Evolutionary conservation across 2,113 vertebrate genomes (phyloP).

Genomic region (Buteo buteo): DNA sequence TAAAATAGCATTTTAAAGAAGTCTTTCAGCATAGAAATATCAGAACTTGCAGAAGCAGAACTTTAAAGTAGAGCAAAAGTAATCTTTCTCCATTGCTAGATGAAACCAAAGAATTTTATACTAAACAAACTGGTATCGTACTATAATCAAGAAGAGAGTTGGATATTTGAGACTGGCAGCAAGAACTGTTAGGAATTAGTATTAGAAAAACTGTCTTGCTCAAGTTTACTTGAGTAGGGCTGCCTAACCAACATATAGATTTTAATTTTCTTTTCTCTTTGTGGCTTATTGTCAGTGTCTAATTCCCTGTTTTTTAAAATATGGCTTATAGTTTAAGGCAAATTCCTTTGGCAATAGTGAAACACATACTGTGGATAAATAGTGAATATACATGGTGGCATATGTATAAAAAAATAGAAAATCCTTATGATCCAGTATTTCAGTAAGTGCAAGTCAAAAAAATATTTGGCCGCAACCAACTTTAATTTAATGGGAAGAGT

Average conservation of each 20-base stretch:
- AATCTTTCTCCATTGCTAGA: not conserved
- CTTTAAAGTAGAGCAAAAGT: not conserved
- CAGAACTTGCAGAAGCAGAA: not conserved
- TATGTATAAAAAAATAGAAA: not conserved
- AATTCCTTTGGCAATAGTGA: not conserved
- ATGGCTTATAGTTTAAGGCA: not conserved
- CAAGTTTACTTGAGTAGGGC: not conserved
- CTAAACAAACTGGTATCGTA: not conserved
- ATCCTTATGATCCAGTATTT: not conserved
- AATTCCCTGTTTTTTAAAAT: not conserved
- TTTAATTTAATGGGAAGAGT: not conserved
- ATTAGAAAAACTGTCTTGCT: not conserved
- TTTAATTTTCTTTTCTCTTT: not conserved
- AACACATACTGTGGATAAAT: not conserved
- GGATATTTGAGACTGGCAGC: not conserved
- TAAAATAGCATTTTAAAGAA: not conserved
- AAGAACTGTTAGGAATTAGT: not conserved
- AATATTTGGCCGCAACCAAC: not conserved
- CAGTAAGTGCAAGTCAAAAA: not conserved
- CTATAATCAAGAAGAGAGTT: not conserved
- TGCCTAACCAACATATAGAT: not conserved
- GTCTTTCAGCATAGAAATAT: not conserved
- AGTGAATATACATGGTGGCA: not conserved
- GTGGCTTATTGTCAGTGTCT: not conserved
- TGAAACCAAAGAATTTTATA: not conserved